Conservation (phyloP, 2,113 vertebrate species). For the Indicator indicator region DNA sequence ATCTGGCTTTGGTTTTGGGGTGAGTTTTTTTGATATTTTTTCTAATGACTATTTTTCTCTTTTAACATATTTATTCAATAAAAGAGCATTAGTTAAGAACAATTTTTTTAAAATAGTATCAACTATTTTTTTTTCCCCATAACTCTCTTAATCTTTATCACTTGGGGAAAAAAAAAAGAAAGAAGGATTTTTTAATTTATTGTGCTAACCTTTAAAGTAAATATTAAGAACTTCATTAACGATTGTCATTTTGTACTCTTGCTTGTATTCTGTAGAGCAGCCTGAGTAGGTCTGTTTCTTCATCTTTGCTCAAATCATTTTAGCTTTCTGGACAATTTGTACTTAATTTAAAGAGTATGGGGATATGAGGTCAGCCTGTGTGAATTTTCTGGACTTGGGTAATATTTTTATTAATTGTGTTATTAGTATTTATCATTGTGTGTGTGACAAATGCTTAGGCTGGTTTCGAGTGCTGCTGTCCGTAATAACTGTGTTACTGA, state of each 20-base stretch:
- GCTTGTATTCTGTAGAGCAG: neutral
- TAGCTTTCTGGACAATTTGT: neutral
- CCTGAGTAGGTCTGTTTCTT: neutral
- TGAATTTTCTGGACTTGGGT: neutral
- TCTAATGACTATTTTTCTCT: neutral
- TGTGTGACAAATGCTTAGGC: neutral
- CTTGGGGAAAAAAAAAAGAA: neutral
- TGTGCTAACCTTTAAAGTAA: neutral
- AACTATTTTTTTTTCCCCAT: neutral
- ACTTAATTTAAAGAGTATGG: fast-evolving
- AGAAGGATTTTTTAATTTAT: neutral
- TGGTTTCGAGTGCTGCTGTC: neutral
- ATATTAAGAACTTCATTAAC: neutral
- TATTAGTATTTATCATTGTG: neutral
- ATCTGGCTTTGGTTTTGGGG: neutral
- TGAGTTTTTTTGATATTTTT: neutral
- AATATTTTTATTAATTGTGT: neutral
- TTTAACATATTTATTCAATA: neutral
- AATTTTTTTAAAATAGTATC: neutral
- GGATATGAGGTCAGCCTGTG: neutral
- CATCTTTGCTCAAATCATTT: neutral
- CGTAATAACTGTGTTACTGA: fast-evolving
- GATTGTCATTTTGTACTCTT: neutral
- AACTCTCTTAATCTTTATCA: neutral
- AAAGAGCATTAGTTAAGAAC: neutral